Percentiles rank a stretch among this genome's conserved stretches.
phyloP scores from a whole-genome alignment of 2,113 vertebrate species.

The Miniopterus natalensis region DNA sequence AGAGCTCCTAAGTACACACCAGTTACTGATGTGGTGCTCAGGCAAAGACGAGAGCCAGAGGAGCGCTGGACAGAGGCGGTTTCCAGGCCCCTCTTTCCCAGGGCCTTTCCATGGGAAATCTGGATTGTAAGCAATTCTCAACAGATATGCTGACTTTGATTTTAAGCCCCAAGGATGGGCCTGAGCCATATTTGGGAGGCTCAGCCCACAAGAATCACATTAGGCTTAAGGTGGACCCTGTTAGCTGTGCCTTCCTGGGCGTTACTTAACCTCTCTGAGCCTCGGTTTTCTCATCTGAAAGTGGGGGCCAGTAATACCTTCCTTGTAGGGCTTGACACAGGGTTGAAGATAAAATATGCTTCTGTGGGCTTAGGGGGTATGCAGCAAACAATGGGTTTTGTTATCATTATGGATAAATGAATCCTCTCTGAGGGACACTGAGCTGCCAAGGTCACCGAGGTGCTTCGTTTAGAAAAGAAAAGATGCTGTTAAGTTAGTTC shows the following conservation, averaged over 20 bases:
- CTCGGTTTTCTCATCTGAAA: not conserved
- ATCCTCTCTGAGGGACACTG: not conserved
- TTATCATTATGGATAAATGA: constrained; percentile 7
- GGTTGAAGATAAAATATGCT: not conserved
- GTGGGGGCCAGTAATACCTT: not conserved
- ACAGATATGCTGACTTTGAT: not conserved
- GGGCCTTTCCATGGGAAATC: not conserved
- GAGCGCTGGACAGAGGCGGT: not conserved
- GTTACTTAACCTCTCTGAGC: not conserved
- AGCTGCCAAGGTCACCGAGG: constrained; percentile 3
- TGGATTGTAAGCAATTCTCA: not conserved
- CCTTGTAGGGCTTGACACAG: not conserved
- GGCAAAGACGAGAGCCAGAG: not conserved
- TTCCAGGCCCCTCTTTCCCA: not conserved
- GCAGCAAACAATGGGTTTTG: not conserved
- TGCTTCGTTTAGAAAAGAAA: constrained; percentile 58
- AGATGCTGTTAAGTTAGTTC: not conserved
- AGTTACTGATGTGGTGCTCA: not conserved
- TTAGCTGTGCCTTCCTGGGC: not conserved
- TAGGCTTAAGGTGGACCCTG: accelerated
- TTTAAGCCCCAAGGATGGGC: not conserved
- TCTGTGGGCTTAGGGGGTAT: not conserved
- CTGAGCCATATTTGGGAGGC: not conserved
- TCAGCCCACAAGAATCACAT: no score
- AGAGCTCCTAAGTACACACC: not conserved